Conservation (phyloP, 2,797 vertebrate genomes). For the Rhinogobio ventralis region DNA sequence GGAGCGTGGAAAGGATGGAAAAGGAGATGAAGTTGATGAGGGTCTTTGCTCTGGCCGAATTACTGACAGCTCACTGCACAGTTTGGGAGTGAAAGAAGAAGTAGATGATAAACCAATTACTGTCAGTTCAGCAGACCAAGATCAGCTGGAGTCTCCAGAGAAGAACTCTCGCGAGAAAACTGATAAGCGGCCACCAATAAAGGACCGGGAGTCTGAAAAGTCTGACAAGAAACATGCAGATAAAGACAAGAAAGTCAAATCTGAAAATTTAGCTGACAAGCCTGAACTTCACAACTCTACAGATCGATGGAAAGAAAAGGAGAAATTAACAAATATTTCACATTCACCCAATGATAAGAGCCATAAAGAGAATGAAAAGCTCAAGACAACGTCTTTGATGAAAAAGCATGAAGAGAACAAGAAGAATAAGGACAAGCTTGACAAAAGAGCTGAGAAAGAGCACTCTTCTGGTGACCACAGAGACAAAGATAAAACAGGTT, state of each 20-base stretch:
- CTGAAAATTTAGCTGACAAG: slow-evolving; percentile 86
- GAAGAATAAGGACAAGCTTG: slow-evolving; percentile 89
- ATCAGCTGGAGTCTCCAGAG: slow-evolving; percentile 85
- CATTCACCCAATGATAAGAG: slow-evolving; percentile 85
- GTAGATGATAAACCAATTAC: slow-evolving; percentile 79
- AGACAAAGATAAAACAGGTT: slow-evolving; percentile 83
- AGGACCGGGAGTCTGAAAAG: slow-evolving; percentile 92
- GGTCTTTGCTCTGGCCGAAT: slow-evolving; percentile 71
- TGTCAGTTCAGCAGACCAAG: slow-evolving; percentile 84
- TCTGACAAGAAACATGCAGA: slow-evolving; percentile 87
- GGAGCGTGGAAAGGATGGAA: slow-evolving; percentile 86
- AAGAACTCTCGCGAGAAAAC: slow-evolving; percentile 86
- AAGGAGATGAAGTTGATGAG: slow-evolving; percentile 76
- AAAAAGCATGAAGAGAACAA: slow-evolving; percentile 92
- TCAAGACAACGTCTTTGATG: slow-evolving; percentile 77
- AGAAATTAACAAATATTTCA: slow-evolving; percentile 71
- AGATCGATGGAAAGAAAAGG: slow-evolving; percentile 86
- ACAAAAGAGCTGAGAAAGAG: slow-evolving; percentile 91
- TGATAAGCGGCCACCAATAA: slow-evolving; percentile 85
- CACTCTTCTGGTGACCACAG: slow-evolving; percentile 82
- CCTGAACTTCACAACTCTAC: slow-evolving; percentile 81
- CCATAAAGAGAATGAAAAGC: slow-evolving; percentile 91
- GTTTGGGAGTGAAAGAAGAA: slow-evolving; percentile 80
- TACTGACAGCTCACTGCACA: slow-evolving; percentile 73
- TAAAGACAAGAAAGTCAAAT: slow-evolving; percentile 92